phyloP scores from a whole-genome alignment of 2,113 vertebrate genomes.

The Pteruthius melanotis region DNA sequence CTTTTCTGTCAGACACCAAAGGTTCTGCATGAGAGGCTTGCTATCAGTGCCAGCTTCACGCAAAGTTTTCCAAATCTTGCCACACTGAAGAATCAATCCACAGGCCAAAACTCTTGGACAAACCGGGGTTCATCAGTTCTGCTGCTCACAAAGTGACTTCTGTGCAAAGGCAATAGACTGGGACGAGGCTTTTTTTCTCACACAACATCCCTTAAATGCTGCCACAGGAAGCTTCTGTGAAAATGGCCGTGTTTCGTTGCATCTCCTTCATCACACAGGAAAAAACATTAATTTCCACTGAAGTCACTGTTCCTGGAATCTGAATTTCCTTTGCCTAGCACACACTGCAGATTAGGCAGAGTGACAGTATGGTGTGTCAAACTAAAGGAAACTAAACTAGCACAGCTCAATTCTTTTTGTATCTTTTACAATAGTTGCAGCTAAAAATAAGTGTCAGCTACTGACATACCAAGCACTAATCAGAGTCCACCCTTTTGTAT shows the following conservation, averaged over 20 bases:
- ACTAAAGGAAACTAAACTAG: neutral
- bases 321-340: neutral
- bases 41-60: neutral
- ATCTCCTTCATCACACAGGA: neutral
- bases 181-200: neutral
- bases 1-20: neutral
- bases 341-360: neutral
- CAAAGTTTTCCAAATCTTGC: neutral
- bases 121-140: fast-evolving
- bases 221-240: neutral
- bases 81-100: neutral
- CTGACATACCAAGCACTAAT: neutral
- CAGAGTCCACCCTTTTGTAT: neutral
- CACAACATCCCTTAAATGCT: neutral
- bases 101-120: neutral
- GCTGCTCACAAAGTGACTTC: neutral
- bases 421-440: neutral
- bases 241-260: neutral
- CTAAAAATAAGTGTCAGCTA: slow-evolving; percentile 8
- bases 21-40: neutral
- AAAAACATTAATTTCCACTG: neutral
- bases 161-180: neutral
- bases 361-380: neutral
- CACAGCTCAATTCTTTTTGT: neutral
- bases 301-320: neutral